Conservation (phyloP, 64 coral and sea anemone species). For the Acropora tenuis region DNA sequence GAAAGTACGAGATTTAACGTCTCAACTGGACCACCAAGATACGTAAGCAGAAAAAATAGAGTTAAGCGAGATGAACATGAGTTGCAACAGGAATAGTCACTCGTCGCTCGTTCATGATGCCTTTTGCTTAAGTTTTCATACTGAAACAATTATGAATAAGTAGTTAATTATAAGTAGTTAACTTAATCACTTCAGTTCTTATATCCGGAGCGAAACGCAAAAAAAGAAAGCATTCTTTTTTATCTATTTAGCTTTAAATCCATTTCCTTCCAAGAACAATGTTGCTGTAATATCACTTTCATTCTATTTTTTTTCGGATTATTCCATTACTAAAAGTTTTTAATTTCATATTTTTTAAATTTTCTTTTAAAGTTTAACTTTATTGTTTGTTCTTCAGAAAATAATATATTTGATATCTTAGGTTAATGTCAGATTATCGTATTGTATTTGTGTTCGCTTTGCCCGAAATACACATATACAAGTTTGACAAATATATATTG, state of each 20-base stretch:
- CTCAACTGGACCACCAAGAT: slow-evolving; percentile 76
- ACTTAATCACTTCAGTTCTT: background rate
- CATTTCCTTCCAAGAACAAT: too few species aligned
- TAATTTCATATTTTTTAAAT: background rate
- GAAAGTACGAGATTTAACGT: slow-evolving; percentile 90
- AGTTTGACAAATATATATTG: background rate
- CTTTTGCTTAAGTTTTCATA: too few species aligned
- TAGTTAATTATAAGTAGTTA: background rate
- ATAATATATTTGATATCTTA: slow-evolving; percentile 43
- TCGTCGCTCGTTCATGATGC: background rate
- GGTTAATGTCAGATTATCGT: background rate
- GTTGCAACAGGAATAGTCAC: background rate
- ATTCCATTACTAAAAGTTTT: background rate
- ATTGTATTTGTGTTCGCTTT: background rate
- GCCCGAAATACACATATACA: background rate
- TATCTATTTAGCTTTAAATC: too few species aligned
- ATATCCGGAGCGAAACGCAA: background rate
- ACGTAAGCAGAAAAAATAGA: background rate
- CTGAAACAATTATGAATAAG: background rate
- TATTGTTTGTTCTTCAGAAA: background rate
- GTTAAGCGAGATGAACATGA: too few species aligned
- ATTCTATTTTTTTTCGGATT: too few species aligned
- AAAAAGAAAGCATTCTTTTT: too few species aligned
- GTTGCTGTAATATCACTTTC: too few species aligned
- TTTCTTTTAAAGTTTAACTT: too few species aligned